Base-by-base conservation (phyloP, 2,113 vertebrate genomes). In the Elachura formosa region DNA sequence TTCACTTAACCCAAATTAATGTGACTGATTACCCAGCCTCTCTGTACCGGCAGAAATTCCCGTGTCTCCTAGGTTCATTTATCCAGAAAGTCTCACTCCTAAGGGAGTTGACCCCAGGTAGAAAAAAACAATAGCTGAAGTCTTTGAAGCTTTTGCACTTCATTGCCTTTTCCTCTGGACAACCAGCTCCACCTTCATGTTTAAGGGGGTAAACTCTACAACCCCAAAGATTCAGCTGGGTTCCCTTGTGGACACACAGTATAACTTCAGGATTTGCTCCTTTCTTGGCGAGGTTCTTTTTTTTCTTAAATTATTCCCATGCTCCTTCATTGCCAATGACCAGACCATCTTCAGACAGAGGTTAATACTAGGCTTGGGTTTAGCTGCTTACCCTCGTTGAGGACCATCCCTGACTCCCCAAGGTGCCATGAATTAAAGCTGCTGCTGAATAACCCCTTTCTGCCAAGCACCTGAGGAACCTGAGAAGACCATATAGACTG, bases 401-500 rank as follows among this genome's bases (percentile, higher is more conserved):
- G 23, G 46, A 94, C 31, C 12, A 41, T 29, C 52, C 15, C 52
- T 74, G 79, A 34, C 55, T 88, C 46, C 72, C 36, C 40, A 64
- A 5, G 36, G 46, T 83, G 63, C 71, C 2, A 8, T 28, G 41
- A 91, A 87, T 77, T 73, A 73, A 55, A 69, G 74, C 46, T 87
- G 75, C 71, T 87, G 84, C 22, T 69, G 82, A 77, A 76, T 59
- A 94, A 51, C 14, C 18, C 40, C 63, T 63, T 93, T 91, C 48
- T 88, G 82, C 75, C 84, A 95, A 80, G 72, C 63, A 95, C 91
- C 78, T 94, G 90, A 91, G 84, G 75, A 96, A 93, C 84, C 93
- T 52, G 77, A 77, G 73, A 69, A 83, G 75, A 81, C 85, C 71
- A 90, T 84, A 91, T 83, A 82, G 87, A 33, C 87, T 96, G 87